phyloP scores from a whole-genome alignment of 2,113 vertebrate species.

The Eonycteris spelaea region DNA sequence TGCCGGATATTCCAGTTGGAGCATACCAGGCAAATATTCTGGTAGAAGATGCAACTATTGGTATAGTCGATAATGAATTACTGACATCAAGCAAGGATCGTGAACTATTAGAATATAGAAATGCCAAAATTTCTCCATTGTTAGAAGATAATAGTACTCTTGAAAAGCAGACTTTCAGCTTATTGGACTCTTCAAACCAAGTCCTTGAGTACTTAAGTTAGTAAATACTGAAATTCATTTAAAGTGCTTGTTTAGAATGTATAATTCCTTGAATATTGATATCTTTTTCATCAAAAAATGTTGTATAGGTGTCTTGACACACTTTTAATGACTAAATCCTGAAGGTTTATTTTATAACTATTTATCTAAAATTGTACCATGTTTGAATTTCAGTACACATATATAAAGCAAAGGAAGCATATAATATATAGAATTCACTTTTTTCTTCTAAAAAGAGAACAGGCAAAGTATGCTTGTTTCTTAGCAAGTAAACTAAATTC shows the following conservation, averaged over 20 bases:
- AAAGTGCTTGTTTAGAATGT: background rate
- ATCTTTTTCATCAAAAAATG: background rate
- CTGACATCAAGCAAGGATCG: constrained; percentile 62
- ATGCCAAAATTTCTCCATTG: constrained; percentile 52
- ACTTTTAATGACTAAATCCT: constrained; percentile 26
- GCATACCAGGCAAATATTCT: constrained; percentile 56
- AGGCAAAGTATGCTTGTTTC: background rate
- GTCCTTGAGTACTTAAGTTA: constrained; percentile 72
- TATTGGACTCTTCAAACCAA: constrained; percentile 75
- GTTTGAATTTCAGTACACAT: background rate
- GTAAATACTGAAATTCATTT: background rate
- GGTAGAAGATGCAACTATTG: constrained; percentile 54
- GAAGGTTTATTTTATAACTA: constrained; percentile 45
- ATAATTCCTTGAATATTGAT: constrained; percentile 10
- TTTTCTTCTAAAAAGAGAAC: background rate
- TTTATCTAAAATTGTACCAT: constrained; percentile 23
- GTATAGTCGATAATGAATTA: background rate
- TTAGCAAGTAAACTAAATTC: constrained; percentile 54
- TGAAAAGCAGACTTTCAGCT: constrained; percentile 67
- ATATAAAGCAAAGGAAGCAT: background rate
- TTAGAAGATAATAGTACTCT: constrained; percentile 47
- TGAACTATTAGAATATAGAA: constrained; percentile 65
- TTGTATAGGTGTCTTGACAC: constrained; percentile 35
- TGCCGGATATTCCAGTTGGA: constrained; percentile 70
- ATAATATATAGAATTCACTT: constrained; percentile 15